These are phyloP conservation scores for Lucilia sericata DNA, from an alignment of 1,140 invertebrate species.

Conservation along the genomic window DNA sequence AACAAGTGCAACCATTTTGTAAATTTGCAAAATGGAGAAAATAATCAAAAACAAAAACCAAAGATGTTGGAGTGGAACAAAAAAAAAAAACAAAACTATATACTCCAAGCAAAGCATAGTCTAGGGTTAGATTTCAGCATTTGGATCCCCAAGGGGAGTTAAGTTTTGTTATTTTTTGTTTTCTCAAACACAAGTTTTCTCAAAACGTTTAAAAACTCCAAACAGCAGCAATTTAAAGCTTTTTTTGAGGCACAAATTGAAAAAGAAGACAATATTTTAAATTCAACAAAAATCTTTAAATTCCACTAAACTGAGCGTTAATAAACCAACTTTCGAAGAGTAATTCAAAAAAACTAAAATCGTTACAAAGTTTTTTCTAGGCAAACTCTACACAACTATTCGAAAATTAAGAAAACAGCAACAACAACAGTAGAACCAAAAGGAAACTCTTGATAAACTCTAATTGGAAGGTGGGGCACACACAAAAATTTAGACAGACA, in stretches of 20 bases:
- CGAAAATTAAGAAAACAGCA: background rate
- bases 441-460: background rate
- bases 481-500: background rate
- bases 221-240: background rate
- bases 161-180: background rate
- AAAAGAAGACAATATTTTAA: background rate
- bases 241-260: background rate
- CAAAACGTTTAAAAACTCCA: background rate
- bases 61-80: background rate
- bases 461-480: slow-evolving; percentile 42
- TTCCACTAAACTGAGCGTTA: slow-evolving; percentile 23
- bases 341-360: slow-evolving; percentile 5
- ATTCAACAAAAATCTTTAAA: background rate
- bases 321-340: slow-evolving; percentile 15
- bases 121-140: background rate
- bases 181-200: background rate
- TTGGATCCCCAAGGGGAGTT: background rate
- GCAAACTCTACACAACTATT: background rate
- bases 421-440: background rate
- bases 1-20: slow-evolving; percentile 68
- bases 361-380: background rate
- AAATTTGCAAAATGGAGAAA: slow-evolving; percentile 34
- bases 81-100: background rate
- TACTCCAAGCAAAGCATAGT: slow-evolving; percentile 2
- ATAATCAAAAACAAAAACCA: background rate